Percentiles rank a stretch among this genome's conserved stretches.
Evolutionary conservation across 2,888 invertebrate species (phyloP).

Genomic region (Buathra laborator): DNA sequence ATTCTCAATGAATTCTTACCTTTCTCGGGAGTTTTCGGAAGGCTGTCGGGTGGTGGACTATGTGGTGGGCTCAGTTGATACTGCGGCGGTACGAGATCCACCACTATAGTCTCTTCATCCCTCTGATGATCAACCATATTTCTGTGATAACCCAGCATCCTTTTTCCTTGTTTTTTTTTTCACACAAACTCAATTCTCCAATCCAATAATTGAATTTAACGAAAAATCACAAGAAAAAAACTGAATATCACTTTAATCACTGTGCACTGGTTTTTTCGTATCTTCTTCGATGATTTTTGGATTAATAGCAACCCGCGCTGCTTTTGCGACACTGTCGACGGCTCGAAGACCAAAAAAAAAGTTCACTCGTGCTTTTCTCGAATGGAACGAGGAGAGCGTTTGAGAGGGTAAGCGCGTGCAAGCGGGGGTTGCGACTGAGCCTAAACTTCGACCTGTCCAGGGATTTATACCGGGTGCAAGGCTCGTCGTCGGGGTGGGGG

Average conservation of each 20-base stretch:
- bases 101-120: conserved; percentile 86
- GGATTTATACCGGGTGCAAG: conserved; percentile 55
- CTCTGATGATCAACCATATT: conserved; percentile 80
- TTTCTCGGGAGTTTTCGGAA: conserved; percentile 76
- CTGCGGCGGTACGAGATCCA: conserved; percentile 87
- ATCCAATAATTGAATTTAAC: not conserved
- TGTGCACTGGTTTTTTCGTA: conserved; percentile 28
- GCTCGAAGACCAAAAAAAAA: conserved; percentile 7
- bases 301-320: not conserved
- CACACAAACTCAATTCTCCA: not conserved
- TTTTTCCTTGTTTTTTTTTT: conserved; percentile 14
- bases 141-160: conserved; percentile 78
- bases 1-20: conserved; percentile 66
- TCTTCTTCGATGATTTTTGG: not conserved
- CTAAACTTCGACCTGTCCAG: conserved; percentile 4
- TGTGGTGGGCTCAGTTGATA: conserved; percentile 80
- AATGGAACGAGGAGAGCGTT: not conserved
- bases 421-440: conserved; percentile 58
- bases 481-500: conserved; percentile 36
- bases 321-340: not conserved
- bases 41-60: conserved; percentile 74
- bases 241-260: conserved; percentile 41
- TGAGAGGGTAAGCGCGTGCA: conserved; percentile 9
- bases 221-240: not conserved
- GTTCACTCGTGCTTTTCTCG: conserved; percentile 17